Evolutionary conservation across 2,113 vertebrate species (phyloP).

Genomic region (Canis aureus): DNA sequence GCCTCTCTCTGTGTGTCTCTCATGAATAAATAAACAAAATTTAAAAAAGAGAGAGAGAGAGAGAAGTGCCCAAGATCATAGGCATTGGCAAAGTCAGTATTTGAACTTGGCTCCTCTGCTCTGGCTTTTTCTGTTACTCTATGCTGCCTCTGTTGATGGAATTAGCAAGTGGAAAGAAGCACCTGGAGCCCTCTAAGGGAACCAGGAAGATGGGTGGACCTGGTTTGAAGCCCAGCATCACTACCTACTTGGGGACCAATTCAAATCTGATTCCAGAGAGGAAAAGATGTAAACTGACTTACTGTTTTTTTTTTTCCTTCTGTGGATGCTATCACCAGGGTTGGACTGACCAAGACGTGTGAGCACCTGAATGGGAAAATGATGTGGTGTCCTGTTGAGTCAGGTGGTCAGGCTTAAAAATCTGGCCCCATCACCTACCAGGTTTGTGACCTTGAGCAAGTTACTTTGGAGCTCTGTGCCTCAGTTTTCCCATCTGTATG

Average conservation of each 20-base stretch:
- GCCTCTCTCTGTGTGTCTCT: too few species aligned
- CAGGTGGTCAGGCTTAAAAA: not conserved
- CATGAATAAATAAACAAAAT: too few species aligned
- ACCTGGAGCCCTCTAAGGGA: not conserved
- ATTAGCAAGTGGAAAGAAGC: not conserved
- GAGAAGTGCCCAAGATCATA: not conserved
- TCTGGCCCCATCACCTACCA: not conserved
- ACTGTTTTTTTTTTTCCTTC: not conserved
- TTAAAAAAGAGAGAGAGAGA: not conserved
- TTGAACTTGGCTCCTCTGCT: not conserved
- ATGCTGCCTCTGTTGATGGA: not conserved
- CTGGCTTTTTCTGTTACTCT: not conserved
- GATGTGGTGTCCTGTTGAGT: not conserved
- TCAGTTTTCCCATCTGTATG: slow-evolving; percentile 19
- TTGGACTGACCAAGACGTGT: not conserved
- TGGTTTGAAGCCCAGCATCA: not conserved
- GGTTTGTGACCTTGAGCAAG: not conserved
- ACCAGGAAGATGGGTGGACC: not conserved
- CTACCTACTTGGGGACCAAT: not conserved
- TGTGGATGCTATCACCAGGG: not conserved
- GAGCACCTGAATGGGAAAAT: not conserved
- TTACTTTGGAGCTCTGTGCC: not conserved
- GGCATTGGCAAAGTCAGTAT: not conserved
- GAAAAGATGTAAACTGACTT: not conserved
- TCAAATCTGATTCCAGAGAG: not conserved